phyloP scores from a whole-genome alignment of 2,888 invertebrate species.

The Tachina grossa region DNA sequence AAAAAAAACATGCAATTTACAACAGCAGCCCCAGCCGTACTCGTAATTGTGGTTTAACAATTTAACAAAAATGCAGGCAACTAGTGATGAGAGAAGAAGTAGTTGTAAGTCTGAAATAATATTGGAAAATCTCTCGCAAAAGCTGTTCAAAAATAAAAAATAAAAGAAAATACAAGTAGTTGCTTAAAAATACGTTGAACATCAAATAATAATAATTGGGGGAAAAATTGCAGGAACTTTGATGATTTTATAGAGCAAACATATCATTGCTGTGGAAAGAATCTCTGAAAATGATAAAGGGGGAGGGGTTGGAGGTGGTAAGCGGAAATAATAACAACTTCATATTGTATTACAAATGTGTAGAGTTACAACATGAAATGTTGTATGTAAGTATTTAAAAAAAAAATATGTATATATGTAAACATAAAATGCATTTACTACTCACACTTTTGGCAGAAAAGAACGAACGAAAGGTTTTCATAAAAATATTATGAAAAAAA shows the following conservation, averaged over 20 bases:
- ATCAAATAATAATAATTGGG: conserved; percentile 53
- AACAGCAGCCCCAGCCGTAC: neutral
- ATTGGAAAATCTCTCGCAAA: neutral
- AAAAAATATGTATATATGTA: neutral
- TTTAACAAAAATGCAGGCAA: neutral
- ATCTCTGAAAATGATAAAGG: neutral
- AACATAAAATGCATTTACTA: neutral
- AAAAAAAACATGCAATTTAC: conserved; percentile 16
- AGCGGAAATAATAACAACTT: conserved; percentile 31
- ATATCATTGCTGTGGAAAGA: conserved; percentile 21
- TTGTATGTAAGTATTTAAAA: conserved; percentile 43
- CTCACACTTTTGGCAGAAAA: no score
- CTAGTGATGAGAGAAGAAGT: neutral
- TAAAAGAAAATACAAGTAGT: neutral
- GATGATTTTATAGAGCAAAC: conserved; percentile 38
- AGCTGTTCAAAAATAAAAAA: neutral
- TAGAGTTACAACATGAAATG: conserved; percentile 25
- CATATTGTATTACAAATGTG: neutral
- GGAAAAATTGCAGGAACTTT: conserved; percentile 2
- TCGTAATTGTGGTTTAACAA: conserved; percentile 40
- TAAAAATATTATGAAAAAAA: neutral
- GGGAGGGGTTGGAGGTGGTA: no score
- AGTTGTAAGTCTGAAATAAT: neutral
- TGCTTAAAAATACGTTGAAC: conserved; percentile 34
- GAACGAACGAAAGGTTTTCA: neutral